Percentiles rank a stretch among this genome's conserved stretches.
phyloP scores from a whole-genome alignment of 1,140 invertebrate genomes.

The Papilio helenus region DNA sequence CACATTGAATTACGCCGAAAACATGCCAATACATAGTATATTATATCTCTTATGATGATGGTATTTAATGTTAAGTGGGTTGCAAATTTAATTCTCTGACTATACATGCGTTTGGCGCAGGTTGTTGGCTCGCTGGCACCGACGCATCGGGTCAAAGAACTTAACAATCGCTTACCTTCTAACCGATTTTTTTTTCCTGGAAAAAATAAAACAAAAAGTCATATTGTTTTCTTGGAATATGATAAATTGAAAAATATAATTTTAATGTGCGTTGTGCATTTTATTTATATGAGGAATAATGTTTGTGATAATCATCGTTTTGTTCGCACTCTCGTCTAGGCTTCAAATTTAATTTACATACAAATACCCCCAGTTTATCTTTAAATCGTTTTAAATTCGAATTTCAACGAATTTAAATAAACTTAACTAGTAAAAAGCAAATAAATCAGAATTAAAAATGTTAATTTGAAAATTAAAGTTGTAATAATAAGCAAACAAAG shows the following conservation, averaged over 20 bases:
- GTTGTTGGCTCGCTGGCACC: not conserved
- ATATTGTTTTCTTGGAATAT: conserved; percentile 6
- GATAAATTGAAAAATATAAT: not conserved
- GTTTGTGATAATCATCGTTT: not conserved
- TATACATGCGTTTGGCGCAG: not conserved
- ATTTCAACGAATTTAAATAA: no score
- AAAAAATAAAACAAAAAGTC: conserved; percentile 3
- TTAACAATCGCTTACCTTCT: conserved; percentile 3
- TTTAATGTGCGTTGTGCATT: not conserved
- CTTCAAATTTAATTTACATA: not conserved
- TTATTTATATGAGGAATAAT: not conserved
- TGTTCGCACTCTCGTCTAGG: not conserved
- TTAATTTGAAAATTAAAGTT: no score
- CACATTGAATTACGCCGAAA: no score
- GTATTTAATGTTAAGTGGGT: not conserved
- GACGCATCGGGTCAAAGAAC: conserved; percentile 13
- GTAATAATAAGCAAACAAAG: no score
- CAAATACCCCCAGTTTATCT: not conserved
- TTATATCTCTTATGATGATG: no score
- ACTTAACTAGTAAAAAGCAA: no score
- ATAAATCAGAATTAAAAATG: no score
- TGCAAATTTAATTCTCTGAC: not conserved
- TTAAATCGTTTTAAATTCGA: not conserved
- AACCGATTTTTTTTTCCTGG: not conserved
- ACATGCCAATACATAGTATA: no score